These are phyloP conservation scores for Arenaria interpres DNA, from an alignment of 2,113 vertebrate species.

Conservation along the genomic window DNA sequence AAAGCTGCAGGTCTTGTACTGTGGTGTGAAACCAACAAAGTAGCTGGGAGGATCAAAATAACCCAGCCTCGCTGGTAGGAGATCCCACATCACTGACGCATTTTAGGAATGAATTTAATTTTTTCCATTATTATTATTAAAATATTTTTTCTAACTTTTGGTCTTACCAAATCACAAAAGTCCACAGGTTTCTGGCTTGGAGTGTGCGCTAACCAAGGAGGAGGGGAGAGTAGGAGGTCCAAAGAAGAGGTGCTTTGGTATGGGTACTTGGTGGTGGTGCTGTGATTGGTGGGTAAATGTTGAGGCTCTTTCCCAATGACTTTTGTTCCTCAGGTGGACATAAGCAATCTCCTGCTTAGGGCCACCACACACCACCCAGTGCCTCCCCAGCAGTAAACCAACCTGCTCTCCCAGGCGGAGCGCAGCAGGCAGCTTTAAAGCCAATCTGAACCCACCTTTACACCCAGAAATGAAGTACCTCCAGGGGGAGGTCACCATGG, in stretches of 20 bases:
- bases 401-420: background rate
- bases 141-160: background rate
- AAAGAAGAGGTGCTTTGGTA: background rate
- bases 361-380: background rate
- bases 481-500: background rate
- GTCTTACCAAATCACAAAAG: background rate
- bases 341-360: background rate
- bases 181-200: background rate
- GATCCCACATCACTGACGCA: background rate
- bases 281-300: too few relatives aligned
- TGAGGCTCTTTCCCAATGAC: background rate
- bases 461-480: background rate
- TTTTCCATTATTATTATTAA: background rate
- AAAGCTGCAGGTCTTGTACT: background rate
- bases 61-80: background rate
- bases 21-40: background rate
- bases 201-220: background rate
- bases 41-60: background rate
- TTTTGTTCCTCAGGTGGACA: background rate
- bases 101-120: background rate
- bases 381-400: background rate
- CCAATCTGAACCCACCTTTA: background rate
- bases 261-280: background rate
- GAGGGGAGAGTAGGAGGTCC: background rate
- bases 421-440: background rate